Evolutionary conservation across 2,113 vertebrate species (phyloP).

Genomic region (Urocitellus parryii): DNA sequence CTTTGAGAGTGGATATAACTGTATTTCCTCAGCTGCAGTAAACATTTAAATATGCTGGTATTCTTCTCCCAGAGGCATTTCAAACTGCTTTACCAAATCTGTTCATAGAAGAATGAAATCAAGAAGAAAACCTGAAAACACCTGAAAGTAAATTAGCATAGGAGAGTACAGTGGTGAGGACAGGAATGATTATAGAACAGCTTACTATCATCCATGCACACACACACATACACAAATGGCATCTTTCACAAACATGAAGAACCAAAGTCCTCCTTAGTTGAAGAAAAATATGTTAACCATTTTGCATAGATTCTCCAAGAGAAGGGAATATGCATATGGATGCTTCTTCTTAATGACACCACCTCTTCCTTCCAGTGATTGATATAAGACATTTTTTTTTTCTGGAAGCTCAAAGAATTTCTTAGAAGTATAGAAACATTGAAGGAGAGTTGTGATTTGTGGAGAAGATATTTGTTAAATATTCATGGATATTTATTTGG

Average conservation of each 20-base stretch:
- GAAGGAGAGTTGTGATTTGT: background rate
- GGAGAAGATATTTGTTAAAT: background rate
- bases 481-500: conserved; percentile 8
- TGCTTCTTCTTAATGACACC: background rate
- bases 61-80: conserved; percentile 1
- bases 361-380: background rate
- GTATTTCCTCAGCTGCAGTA: background rate
- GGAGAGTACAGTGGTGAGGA: background rate
- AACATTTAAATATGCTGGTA: conserved; percentile 43
- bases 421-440: background rate
- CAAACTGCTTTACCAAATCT: background rate
- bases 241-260: background rate
- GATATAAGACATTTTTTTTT: background rate
- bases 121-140: conserved; percentile 12
- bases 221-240: background rate
- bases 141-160: background rate
- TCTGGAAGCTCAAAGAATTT: background rate
- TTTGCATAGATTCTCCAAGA: background rate
- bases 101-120: conserved; percentile 20
- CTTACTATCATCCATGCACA: background rate
- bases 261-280: background rate
- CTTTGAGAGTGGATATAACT: background rate
- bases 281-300: background rate
- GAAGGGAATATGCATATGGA: background rate
- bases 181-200: background rate